A percentile compares a stretch with the other conserved stretches of the same genome.
Evolutionary conservation across 2,888 invertebrate species (phyloP).

Genomic region (Mantis religiosa): DNA sequence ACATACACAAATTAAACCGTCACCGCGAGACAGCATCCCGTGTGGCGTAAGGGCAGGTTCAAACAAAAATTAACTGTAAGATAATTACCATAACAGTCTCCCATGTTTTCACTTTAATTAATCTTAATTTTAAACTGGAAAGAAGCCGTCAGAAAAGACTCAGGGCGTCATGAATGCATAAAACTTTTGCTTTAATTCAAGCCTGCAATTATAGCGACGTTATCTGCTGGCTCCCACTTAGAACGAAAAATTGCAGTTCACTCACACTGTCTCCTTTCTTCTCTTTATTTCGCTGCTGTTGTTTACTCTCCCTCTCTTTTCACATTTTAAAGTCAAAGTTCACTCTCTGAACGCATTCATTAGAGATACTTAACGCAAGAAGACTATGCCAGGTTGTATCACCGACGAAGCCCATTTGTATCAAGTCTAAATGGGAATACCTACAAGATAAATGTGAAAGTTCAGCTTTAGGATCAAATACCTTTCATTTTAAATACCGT

Average conservation of each 20-base stretch:
- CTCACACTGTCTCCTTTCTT: background rate
- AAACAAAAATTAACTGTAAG: background rate
- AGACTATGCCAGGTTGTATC: background rate
- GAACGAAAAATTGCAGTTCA: background rate
- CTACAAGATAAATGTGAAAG: too few species aligned
- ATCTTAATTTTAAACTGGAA: constrained; percentile 5
- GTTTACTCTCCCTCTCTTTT: background rate
- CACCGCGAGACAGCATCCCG: background rate
- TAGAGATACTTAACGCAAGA: background rate
- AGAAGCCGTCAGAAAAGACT: background rate
- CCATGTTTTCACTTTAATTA: constrained; percentile 12
- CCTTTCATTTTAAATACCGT: too few species aligned
- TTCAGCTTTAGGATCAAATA: too few species aligned
- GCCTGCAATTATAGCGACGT: constrained; percentile 2
- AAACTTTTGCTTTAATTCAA: constrained; percentile 1
- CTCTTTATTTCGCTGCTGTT: background rate
- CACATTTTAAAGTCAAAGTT: background rate
- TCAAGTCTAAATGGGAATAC: background rate
- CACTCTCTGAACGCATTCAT: background rate
- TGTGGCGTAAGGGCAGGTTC: background rate
- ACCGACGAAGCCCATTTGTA: background rate
- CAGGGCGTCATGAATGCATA: background rate
- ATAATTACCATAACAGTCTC: background rate
- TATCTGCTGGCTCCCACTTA: background rate
- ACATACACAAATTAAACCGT: background rate